Conservation (phyloP, 92 coral and sea anemone genomes). For the Galaxea fascicularis region DNA sequence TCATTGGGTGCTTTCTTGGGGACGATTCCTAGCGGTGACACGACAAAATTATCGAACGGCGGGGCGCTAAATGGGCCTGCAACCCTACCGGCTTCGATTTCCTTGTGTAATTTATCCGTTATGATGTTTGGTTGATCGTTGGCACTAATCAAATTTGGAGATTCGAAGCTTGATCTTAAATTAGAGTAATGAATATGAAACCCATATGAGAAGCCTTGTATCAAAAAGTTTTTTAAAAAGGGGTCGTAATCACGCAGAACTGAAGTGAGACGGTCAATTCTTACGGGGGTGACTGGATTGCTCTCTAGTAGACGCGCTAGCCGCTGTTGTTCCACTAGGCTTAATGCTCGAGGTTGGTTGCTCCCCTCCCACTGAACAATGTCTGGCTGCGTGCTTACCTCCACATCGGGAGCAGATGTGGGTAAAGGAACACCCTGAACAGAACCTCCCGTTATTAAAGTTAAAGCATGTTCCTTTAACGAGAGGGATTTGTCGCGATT, state of each 20-base stretch:
- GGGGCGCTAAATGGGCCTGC: constrained; percentile 39
- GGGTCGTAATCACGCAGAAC: constrained; percentile 7
- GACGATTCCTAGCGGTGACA: constrained; percentile 37
- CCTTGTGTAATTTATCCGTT: constrained; percentile 23
- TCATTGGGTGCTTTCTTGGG: constrained; percentile 34
- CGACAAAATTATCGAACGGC: constrained; percentile 29
- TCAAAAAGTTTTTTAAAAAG: background rate
- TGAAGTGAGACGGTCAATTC: constrained; percentile 11
- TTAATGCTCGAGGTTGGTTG: constrained; percentile 21
- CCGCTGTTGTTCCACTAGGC: constrained; percentile 27
- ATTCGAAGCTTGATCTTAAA: constrained; percentile 4
- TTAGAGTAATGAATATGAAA: constrained; percentile 10
- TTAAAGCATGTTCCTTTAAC: constrained; percentile 10
- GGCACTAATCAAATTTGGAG: constrained; percentile 31
- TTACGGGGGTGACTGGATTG: constrained; percentile 31
- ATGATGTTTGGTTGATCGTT: constrained; percentile 10
- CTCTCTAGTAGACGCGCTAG: constrained; percentile 33
- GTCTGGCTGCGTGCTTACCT: too few relatives aligned
- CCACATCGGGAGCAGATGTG: too few relatives aligned
- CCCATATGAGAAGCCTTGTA: constrained; percentile 15
- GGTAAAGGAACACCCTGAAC: background rate
- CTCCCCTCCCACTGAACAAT: constrained; percentile 32
- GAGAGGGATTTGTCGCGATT: constrained; percentile 1
- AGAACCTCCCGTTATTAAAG: constrained; percentile 25
- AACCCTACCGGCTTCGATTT: constrained; percentile 31